Conservation (phyloP, 2,888 invertebrate species). For the Tiphia femorata region DNA sequence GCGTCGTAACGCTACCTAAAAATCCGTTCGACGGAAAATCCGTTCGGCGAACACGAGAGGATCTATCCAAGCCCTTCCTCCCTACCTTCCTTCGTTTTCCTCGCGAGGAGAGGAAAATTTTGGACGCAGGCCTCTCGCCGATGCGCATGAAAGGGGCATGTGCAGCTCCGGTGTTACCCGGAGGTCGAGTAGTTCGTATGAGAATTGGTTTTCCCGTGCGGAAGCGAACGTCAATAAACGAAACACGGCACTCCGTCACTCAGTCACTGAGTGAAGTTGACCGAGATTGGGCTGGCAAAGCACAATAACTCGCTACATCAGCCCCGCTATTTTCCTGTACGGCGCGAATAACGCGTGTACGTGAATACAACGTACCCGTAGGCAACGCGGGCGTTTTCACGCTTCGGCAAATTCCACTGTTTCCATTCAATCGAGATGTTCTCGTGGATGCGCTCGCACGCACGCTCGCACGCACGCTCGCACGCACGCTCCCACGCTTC, state of each 20-base stretch:
- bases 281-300: conserved; percentile 43
- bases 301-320: conserved; percentile 49
- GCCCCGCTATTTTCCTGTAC: conserved; percentile 34
- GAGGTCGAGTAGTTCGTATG: conserved; percentile 11
- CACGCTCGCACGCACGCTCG: neutral
- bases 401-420: conserved; percentile 33
- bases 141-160: conserved; percentile 12
- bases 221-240: conserved; percentile 47
- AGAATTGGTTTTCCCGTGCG: conserved; percentile 37
- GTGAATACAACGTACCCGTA: neutral
- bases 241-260: conserved; percentile 36
- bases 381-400: conserved; percentile 38
- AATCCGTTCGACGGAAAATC: too few relatives aligned
- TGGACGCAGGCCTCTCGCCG: neutral
- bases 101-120: neutral
- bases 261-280: conserved; percentile 41
- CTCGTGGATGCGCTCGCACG: conserved; percentile 4
- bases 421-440: conserved; percentile 39
- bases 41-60: too few relatives aligned
- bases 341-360: conserved; percentile 26
- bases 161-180: conserved; percentile 6
- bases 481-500: too few relatives aligned
- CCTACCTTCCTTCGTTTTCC: too few relatives aligned
- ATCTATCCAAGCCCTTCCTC: neutral
- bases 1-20: too few relatives aligned